Evolutionary conservation across 2,888 invertebrate species (phyloP), one percentile per base, ranked within the genome.

Genomic region (Mythimna lalbum): DNA sequence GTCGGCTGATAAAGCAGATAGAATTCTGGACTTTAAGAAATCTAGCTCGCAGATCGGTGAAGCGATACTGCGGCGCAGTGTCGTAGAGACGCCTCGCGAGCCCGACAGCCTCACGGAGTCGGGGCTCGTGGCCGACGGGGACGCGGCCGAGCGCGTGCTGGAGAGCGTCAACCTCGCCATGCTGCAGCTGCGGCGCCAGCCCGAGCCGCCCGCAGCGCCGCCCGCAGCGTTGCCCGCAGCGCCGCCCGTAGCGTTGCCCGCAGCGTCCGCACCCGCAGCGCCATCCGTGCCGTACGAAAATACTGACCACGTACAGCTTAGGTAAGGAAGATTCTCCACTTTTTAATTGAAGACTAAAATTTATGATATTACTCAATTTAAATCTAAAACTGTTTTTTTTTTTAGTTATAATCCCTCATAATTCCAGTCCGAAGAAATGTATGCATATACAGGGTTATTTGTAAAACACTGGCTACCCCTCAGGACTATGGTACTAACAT

Each of bases 1-100:
- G 89, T 66, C 70, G 6, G 82, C 78, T 1, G 79, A 86, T 17
- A 94, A 94, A 78, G 93, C 93, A n/a, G 94, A 93, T 49, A 92
- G 93, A 83, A 94, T 94, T 63, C 86, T 93, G 10, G 91, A 92
- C 80, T 94, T 95, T 83, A 93, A 93, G 83, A 94, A 94, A 85
- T 94, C 92, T 10, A 93, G 92, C 82, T 90, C 91, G 2, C 91
- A 90, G 73, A 94, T 95, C 64, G 93, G 90, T 2, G 94, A 93
- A 77, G 94, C 94, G 6, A 92, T 95, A 63, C 89, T 90, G 50
- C 73, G 85, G 36, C 49, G 63, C 69, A 36, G 80, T 23, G 21
- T 78, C 65, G 12, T 79, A 60, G 87, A 75, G 21, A 27, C 27
- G 10, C 7, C 47, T 4, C 1, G 47, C 0, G 73, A 70, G 0